Evolutionary conservation across 2,888 invertebrate species (phyloP).

Genomic region (Trichopria drosophilae): DNA sequence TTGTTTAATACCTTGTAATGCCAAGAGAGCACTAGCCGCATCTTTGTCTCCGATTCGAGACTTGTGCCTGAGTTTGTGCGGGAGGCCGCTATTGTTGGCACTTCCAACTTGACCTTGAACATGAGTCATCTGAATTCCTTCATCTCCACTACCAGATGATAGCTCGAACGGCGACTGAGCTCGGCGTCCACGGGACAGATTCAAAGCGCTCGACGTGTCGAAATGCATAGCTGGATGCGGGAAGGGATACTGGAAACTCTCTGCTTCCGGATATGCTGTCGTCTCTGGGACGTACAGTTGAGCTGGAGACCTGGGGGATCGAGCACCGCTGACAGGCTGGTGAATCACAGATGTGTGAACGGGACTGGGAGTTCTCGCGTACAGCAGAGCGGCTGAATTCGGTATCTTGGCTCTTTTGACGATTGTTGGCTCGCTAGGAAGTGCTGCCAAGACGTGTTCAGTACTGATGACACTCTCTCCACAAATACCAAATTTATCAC

Average conservation of each 20-base stretch:
- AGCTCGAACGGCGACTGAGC: constrained; percentile 80
- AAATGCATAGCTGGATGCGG: constrained; percentile 62
- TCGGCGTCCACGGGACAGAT: constrained; percentile 64
- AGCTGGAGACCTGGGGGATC: constrained; percentile 54
- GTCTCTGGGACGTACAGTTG: constrained; percentile 54
- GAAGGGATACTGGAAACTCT: constrained; percentile 61
- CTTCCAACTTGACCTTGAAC: constrained; percentile 50
- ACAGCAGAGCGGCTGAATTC: constrained; percentile 58
- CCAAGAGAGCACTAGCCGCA: constrained; percentile 78
- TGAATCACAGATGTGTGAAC: constrained; percentile 68
- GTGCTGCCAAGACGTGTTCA: constrained; percentile 83
- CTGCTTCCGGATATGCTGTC: constrained; percentile 53
- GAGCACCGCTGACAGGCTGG: constrained; percentile 60
- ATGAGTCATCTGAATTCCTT: constrained; percentile 61
- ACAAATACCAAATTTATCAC: constrained; percentile 89
- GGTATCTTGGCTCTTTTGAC: constrained; percentile 71
- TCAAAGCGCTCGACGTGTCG: constrained; percentile 70
- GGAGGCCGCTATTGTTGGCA: constrained; percentile 79
- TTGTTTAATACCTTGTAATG: constrained; percentile 83
- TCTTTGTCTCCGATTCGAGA: constrained; percentile 88
- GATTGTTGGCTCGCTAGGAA: constrained; percentile 84
- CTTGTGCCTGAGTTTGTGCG: constrained; percentile 89
- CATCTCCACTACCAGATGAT: constrained; percentile 73
- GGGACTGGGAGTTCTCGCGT: constrained; percentile 62
- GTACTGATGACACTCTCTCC: constrained; percentile 85